A percentile compares a stretch with the other conserved stretches of the same genome.
Conservation (phyloP, 2,113 vertebrate genomes). For the Abramis brama region DNA sequence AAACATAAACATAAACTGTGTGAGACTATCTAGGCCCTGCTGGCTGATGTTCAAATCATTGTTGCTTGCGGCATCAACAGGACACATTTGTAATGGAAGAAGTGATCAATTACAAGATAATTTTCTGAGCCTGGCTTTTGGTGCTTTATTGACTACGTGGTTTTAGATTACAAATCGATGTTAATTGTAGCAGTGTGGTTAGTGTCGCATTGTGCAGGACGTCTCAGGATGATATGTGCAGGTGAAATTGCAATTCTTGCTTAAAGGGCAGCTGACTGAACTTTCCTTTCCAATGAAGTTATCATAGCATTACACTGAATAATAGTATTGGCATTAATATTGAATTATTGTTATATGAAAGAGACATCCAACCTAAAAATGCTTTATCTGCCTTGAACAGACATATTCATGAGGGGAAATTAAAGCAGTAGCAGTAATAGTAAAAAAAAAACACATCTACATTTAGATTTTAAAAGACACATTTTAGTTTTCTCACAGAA, state of each 20-base stretch:
- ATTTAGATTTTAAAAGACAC: background rate
- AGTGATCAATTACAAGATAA: constrained; percentile 29
- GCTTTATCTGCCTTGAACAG: background rate
- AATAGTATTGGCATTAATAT: background rate
- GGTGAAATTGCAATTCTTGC: background rate
- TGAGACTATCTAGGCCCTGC: background rate
- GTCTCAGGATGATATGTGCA: background rate
- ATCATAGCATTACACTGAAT: background rate
- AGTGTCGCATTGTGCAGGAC: background rate
- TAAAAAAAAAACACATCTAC: background rate
- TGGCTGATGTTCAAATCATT: background rate
- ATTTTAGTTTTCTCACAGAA: too few relatives aligned
- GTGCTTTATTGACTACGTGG: constrained; percentile 37
- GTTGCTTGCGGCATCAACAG: constrained; percentile 4
- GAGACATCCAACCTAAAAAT: background rate
- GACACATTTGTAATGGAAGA: constrained; percentile 18
- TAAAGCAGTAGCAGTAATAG: background rate
- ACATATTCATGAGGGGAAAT: background rate
- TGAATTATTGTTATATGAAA: background rate
- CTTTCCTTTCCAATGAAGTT: background rate
- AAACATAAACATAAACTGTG: too few relatives aligned
- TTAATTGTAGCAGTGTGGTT: constrained; percentile 38
- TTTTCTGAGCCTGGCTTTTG: constrained; percentile 27
- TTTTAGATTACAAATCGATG: constrained; percentile 48
- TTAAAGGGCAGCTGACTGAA: background rate